These are phyloP conservation scores for Penaeus vannamei DNA, from an alignment of 1,140 invertebrate species.

Conservation along the genomic window DNA sequence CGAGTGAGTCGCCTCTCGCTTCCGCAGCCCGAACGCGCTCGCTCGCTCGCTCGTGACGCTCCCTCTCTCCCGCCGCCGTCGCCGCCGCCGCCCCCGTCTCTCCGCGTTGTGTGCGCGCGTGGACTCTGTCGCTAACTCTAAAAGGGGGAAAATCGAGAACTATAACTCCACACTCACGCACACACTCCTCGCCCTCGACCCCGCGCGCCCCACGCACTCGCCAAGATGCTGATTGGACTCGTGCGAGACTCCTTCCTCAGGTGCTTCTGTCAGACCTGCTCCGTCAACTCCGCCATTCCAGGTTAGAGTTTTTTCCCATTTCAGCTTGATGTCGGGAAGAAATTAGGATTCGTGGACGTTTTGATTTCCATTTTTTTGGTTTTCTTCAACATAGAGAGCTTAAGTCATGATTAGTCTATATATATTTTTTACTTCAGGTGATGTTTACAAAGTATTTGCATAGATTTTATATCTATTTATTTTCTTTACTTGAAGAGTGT, in stretches of 20 bases:
- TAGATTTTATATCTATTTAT: too few relatives aligned
- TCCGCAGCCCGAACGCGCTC: background rate
- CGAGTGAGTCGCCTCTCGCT: background rate
- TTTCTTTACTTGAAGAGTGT: too few relatives aligned
- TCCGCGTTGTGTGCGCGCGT: too few relatives aligned
- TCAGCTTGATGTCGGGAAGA: background rate
- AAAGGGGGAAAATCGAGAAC: too few relatives aligned
- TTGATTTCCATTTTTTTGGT: too few relatives aligned
- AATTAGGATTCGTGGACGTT: background rate
- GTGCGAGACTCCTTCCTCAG: constrained; percentile 59
- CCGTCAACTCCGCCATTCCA: constrained; percentile 61
- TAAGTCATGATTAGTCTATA: too few relatives aligned
- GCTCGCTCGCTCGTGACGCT: background rate
- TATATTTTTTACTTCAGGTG: too few relatives aligned
- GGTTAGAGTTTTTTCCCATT: constrained; percentile 26
- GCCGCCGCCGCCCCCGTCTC: background rate
- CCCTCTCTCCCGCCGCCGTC: background rate
- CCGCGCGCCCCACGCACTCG: background rate
- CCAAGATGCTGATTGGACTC: constrained; percentile 57
- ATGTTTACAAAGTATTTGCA: too few relatives aligned
- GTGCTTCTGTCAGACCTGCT: constrained; percentile 63
- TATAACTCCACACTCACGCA: background rate
- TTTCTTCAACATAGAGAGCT: too few relatives aligned
- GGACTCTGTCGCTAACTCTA: too few relatives aligned
- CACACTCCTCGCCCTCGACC: background rate